Conservation (phyloP, 2,888 invertebrate genomes). For the Pecten maximus region DNA sequence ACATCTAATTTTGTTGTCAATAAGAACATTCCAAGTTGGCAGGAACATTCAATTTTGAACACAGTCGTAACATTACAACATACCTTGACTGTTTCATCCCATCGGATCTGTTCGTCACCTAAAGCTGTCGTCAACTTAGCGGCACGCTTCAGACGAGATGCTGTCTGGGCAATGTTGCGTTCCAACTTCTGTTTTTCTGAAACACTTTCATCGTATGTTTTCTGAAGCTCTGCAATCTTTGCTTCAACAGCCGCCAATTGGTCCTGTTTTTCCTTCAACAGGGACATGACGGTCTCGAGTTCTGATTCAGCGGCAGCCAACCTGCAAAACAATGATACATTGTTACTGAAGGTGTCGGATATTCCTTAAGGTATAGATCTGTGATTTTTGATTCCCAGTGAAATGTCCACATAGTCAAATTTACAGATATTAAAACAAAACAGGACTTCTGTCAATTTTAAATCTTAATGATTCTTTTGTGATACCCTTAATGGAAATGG, state of each 20-base stretch:
- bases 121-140: conserved; percentile 93
- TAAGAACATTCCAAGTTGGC: no score
- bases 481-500: no score
- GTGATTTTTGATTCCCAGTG: no score
- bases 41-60: no score
- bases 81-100: conserved; percentile 90
- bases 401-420: no score
- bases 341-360: neutral
- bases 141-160: conserved; percentile 90
- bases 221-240: conserved; percentile 84
- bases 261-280: conserved; percentile 91
- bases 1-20: no score
- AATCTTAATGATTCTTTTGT: no score
- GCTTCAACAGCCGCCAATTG: conserved; percentile 92
- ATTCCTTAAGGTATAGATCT: neutral
- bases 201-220: conserved; percentile 82
- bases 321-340: conserved; percentile 62
- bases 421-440: no score
- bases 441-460: no score
- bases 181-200: conserved; percentile 89
- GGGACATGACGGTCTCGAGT: conserved; percentile 89
- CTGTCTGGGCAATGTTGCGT: conserved; percentile 90
- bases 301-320: conserved; percentile 88
- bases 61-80: conserved; percentile 11
- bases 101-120: conserved; percentile 92